A percentile compares a stretch with the other conserved stretches of the same genome.
phyloP scores from a whole-genome alignment of 2,888 invertebrate genomes.

The Yponomeuta malinellus region DNA sequence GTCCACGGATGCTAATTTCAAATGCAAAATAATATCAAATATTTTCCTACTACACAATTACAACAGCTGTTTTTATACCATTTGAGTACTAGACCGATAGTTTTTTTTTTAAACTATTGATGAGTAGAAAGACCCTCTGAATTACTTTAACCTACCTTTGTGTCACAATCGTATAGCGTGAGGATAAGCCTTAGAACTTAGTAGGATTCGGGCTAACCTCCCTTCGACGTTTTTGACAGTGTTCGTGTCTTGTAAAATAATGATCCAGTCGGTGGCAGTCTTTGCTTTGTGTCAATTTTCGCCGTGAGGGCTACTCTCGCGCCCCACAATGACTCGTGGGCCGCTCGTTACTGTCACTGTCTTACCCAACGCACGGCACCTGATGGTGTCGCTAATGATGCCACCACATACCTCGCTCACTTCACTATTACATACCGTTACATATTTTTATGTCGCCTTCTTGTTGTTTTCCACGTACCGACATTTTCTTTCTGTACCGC shows the following conservation, averaged over 20 bases:
- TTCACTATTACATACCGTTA: not conserved
- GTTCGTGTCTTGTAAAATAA: conserved; percentile 41
- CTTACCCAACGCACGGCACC: conserved; percentile 39
- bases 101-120: too few species aligned
- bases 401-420: conserved; percentile 28
- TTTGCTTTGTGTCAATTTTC: conserved; percentile 67
- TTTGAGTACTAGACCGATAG: too few species aligned
- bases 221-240: not conserved
- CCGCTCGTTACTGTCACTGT: conserved; percentile 70
- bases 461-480: conserved; percentile 5
- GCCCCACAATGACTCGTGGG: conserved; percentile 57
- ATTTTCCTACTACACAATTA: too few species aligned
- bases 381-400: conserved; percentile 64
- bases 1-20: too few species aligned
- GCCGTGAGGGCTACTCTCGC: conserved; percentile 58
- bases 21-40: too few species aligned
- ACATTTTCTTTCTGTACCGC: conserved; percentile 5
- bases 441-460: conserved; percentile 9
- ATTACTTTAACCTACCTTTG: not conserved
- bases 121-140: too few species aligned
- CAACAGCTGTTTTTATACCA: too few species aligned
- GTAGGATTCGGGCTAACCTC: not conserved
- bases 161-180: not conserved
- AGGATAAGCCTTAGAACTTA: not conserved
- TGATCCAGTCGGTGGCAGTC: conserved; percentile 57